Evolutionary conservation across 92 coral and sea anemone species (phyloP), one percentile per base, ranked within the genome.

Genomic region (Paragorgia papillata): DNA sequence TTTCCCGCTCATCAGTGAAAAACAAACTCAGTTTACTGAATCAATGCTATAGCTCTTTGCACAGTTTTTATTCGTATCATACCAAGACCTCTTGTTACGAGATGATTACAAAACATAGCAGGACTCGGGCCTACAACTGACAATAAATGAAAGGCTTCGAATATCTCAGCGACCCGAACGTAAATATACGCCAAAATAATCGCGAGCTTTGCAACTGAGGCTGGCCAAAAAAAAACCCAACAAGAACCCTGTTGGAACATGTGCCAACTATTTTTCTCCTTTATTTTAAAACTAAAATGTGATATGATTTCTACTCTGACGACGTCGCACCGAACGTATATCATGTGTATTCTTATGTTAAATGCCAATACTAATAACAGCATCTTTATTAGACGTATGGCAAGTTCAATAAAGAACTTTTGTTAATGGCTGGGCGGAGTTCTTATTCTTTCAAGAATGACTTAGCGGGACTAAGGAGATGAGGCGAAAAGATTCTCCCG

Each of bases 361-460:
- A 44, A 48, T 48, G 59, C 39, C 75, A 68, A 27, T 68, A 54
- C 48, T 68, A 68, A 68, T 24, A 68, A 68, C 75, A 46, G 59
- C 75, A 33, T 68, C 75, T 48, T 68, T 44, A 46, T 68, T 57
- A 68, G 48, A 22, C 75, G 53, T 46, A 21, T 48, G 41, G 54
- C 37, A 71, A 39, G 57, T 57, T 71, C 50, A 71, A 39, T 34
- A 71, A 71, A 57, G 64, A 71, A 57, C 58, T 71, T 53, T 33
- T 71, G 78, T 71, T 71, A 53, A 54, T 54, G 78, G 37, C 78
- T 71, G 78, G 78, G 78, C 64, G 78, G 78, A 71, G 78, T 71
- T 71, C 58, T 57, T 53, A 71, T 71, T 53, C 63, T 71, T 69
- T 55, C 64, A 5, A 12, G 64, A 71, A 71, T 71, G 43, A 37